Percentiles rank a stretch among this genome's conserved stretches.
Conservation (phyloP, 2,797 vertebrate species). For the Cetoscarus ocellatus region DNA sequence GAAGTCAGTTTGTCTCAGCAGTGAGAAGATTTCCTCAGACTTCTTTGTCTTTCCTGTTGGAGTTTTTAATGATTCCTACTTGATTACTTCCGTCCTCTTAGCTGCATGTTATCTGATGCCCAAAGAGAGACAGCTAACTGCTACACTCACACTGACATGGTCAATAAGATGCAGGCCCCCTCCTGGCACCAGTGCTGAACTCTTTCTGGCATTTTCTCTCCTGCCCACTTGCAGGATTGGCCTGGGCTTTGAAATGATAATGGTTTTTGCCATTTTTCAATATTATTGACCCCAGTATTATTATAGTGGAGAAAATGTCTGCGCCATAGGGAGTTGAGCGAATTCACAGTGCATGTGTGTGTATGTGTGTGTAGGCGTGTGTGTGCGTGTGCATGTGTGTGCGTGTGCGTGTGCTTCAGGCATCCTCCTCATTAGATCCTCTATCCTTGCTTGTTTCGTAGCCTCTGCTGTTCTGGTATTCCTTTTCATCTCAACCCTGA, state of each 20-base stretch:
- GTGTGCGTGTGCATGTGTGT: not conserved
- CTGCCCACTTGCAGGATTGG: constrained; percentile 11
- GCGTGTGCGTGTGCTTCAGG: constrained; percentile 7
- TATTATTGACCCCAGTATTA: constrained; percentile 43
- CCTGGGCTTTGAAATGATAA: constrained; percentile 67
- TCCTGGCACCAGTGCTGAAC: constrained; percentile 23
- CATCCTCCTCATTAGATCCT: constrained; percentile 37
- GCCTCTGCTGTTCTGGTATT: constrained; percentile 14
- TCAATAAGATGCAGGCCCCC: not conserved
- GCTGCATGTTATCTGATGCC: not conserved
- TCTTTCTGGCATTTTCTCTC: constrained; percentile 44
- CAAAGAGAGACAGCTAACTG: not conserved
- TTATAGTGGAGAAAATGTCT: constrained; percentile 24
- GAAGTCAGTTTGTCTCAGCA: not conserved
- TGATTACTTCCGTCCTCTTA: not conserved
- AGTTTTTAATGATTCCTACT: not conserved
- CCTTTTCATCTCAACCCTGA: constrained; percentile 36
- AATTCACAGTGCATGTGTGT: constrained; percentile 5
- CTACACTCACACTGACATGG: not conserved
- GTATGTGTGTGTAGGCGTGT: not conserved
- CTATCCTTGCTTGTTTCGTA: constrained; percentile 23
- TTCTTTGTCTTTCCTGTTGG: not conserved
- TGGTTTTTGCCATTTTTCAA: constrained; percentile 55
- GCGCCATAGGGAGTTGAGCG: constrained; percentile 23
- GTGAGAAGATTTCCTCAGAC: not conserved